Evolutionary conservation across 64 coral and sea anemone species (phyloP), one percentile per base, ranked within the genome.

Genomic region (Trachythela sp.): DNA sequence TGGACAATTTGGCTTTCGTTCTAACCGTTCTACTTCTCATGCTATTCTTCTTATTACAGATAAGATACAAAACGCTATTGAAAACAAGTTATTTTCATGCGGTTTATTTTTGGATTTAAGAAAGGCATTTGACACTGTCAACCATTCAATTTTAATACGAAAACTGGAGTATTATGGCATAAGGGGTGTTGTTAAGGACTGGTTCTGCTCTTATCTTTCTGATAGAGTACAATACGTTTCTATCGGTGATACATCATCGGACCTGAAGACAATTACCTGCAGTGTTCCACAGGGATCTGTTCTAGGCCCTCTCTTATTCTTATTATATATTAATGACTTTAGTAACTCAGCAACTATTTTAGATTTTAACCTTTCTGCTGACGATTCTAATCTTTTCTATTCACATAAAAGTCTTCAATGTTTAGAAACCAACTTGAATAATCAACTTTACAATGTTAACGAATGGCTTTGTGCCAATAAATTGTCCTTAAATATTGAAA

Each of bases 81-180:
- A 68, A 68, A 22, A 68, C 2, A 31, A 31, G 5, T 22, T n/a
- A 3, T 68, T 6, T 68, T 68, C 18, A 68, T 68, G 59, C 30
- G 31, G 38, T n/a, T 2, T 68, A 70, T 75, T 77, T 88, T 68
- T 68, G 30, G 59, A 68, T 31, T 15, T 39, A 40, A 27, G 60
- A 36, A 36, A 88, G 20, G 59, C 59, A 8, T 68, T 68, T 68
- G 59, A 68, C 30, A 68, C 59, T n/a, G 59, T 68, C 59, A 68
- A 68, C 15, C 59, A 22, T 14, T 68, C 59, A n/a, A 68, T 68
- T 68, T 31, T 68, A n/a, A 22, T 68, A 8, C 59, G 30, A 68
- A 68, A 88, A 71, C 87, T 88, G 8, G 40, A 86, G 9, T 31
- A 49, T 26, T 88, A 88, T 88, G 87, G 87, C 11, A 35, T 88